Evolutionary conservation across 2,113 vertebrate species (phyloP).

Genomic region (Parotia lawesii): DNA sequence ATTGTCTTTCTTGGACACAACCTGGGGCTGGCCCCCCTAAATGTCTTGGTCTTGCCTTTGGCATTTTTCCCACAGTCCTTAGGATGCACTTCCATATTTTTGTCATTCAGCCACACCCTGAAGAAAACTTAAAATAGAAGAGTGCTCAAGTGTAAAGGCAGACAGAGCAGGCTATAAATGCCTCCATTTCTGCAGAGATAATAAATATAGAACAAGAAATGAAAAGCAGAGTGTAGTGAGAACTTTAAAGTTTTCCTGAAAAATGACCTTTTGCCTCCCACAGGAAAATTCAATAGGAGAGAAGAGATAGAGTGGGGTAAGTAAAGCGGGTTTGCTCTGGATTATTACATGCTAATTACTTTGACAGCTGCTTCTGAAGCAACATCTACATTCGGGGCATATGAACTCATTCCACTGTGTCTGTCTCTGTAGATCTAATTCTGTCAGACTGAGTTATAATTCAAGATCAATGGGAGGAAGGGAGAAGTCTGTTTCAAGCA

Average conservation of each 20-base stretch:
- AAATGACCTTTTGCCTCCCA: background rate
- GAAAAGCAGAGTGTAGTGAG: background rate
- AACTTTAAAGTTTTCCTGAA: background rate
- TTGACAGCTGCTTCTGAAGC: constrained; percentile 36
- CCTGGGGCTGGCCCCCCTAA: background rate
- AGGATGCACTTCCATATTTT: background rate
- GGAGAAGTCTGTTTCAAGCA: background rate
- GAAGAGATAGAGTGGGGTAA: background rate
- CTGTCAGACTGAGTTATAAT: constrained; percentile 23
- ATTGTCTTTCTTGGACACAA: background rate
- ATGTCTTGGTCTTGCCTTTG: background rate
- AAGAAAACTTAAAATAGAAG: constrained; percentile 33
- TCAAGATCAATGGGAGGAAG: background rate
- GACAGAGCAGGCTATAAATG: background rate
- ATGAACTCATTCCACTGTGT: background rate
- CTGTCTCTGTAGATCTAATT: constrained; percentile 16
- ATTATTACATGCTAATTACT: constrained; percentile 48
- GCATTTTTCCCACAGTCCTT: background rate
- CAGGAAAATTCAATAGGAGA: background rate
- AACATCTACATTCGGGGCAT: background rate
- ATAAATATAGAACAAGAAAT: constrained; percentile 3
- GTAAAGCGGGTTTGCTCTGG: background rate
- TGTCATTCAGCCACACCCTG: background rate
- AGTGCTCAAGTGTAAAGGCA: background rate
- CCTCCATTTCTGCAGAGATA: background rate